Base-by-base conservation (phyloP, 2,888 invertebrate species). In the Orgyia antiqua region DNA sequence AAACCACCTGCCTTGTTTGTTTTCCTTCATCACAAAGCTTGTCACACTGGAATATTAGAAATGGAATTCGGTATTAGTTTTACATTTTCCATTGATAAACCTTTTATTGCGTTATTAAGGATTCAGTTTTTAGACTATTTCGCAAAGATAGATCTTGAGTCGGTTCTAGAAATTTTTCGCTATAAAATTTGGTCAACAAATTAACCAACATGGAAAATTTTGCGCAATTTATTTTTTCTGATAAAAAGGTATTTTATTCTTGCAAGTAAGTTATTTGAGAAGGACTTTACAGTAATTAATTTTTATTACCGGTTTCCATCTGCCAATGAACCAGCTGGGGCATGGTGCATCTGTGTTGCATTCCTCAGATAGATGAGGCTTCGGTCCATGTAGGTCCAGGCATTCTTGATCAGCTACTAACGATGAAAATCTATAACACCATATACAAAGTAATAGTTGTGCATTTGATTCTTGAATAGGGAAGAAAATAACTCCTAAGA, bases 291-390 rank as follows among this genome's bases (percentile, higher is more conserved):
- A n/a, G n/a, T n/a, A n/a, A n/a, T n/a, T n/a, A n/a, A n/a, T n/a
- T n/a, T n/a, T n/a, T n/a, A n/a, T 87, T 79, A 96, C 96, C 49
- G 95, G 93, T 66, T 92, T 93, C 98, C 98, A 99, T 3, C 94
- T 93, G 31, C 94, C 96, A 13, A 91, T 84, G 62, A 94, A 94
- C 94, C 96, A 98, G 29, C 89, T 88, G 0, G 98, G 96, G 63
- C 97, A 97, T 13, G 90, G 89, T 13, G 91, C 88, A 36, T 92
- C 91, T 31, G 89, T 88, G 68, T 94, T 95, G 71, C 97, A 97
- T 31, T 89, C 87, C 58, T 92, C 89, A 35, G 87, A 87, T 7
- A 89, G 87, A 3, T 88, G 82, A 0, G 94, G 95, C 58, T 93
- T 93, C 0, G 90, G 89, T 1, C 93, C 93, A 1, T 89, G 77